Conservation (phyloP, 2,113 vertebrate genomes). For the Corythaeola cristata region DNA sequence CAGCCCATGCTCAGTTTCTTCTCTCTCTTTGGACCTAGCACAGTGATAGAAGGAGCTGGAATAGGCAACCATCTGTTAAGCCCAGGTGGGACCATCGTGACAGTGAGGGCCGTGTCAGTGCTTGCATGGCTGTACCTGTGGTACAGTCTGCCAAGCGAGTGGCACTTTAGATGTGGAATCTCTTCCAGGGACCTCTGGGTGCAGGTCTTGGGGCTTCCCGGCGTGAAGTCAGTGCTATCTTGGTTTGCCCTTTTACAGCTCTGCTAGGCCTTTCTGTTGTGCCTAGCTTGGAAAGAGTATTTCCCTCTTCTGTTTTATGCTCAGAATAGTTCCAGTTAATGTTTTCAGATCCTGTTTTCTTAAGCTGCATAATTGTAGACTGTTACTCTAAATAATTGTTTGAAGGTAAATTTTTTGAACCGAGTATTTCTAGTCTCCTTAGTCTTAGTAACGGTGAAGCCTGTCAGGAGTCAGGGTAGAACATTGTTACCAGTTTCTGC, state of each 20-base stretch:
- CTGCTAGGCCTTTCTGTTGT: background rate
- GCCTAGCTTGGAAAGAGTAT: background rate
- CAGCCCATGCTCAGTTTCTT: background rate
- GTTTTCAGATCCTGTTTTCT: background rate
- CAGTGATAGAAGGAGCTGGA: background rate
- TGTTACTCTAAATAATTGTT: background rate
- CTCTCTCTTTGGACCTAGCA: background rate
- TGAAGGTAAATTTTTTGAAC: background rate
- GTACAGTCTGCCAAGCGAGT: background rate
- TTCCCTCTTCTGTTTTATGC: background rate
- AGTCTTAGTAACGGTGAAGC: background rate
- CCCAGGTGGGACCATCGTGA: background rate
- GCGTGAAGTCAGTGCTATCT: accelerated
- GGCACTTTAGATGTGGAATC: background rate
- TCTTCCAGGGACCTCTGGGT: background rate
- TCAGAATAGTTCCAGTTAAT: background rate
- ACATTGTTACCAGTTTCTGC: background rate
- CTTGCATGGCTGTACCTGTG: background rate
- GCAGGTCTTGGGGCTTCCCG: background rate
- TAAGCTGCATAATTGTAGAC: background rate
- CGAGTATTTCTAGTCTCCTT: background rate
- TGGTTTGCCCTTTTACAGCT: background rate
- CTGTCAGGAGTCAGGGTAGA: background rate
- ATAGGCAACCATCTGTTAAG: background rate
- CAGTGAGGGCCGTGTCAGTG: background rate